Percentiles rank a stretch among this genome's conserved stretches.
Evolutionary conservation across 2,888 invertebrate genomes (phyloP).

Genomic region (Liposcelis brunnea): DNA sequence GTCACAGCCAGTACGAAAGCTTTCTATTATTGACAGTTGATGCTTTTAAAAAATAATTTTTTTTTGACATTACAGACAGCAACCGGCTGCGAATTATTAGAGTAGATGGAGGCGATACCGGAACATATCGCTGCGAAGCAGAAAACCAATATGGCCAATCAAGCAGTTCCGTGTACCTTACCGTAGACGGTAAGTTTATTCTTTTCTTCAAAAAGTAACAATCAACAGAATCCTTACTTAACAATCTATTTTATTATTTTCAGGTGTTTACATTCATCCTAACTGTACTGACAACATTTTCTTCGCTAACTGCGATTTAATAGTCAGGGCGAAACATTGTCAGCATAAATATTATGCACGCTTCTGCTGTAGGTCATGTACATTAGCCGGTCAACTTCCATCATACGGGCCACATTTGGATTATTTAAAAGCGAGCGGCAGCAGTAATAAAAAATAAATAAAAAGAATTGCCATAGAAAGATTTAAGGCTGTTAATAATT

Average conservation of each 20-base stretch:
- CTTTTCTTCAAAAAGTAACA: no score
- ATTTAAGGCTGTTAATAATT: no score
- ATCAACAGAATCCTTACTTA: no score
- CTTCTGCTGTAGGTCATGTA: constrained; percentile 89
- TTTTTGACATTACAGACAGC: constrained; percentile 43
- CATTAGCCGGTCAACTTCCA: constrained; percentile 61
- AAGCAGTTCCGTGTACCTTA: constrained; percentile 44
- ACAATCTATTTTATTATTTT: no score
- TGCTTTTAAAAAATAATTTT: no score
- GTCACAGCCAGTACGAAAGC: no score
- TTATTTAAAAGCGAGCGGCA: constrained; percentile 14
- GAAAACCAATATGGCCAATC: constrained; percentile 51
- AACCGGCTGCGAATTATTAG: constrained; percentile 50
- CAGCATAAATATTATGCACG: constrained; percentile 78
- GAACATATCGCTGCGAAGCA: constrained; percentile 69
- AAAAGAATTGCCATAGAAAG: no score
- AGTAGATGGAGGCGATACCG: constrained; percentile 51
- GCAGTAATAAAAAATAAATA: no score
- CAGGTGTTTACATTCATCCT: constrained; percentile 57
- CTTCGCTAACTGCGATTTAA: constrained; percentile 79
- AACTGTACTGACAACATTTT: constrained; percentile 73
- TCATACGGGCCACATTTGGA: constrained; percentile 29
- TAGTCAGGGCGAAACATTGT: constrained; percentile 71
- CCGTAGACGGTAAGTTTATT: constrained; percentile 49
- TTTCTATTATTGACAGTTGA: no score